Conservation (phyloP, 1,140 invertebrate genomes). For the Sarcophaga bullata region DNA sequence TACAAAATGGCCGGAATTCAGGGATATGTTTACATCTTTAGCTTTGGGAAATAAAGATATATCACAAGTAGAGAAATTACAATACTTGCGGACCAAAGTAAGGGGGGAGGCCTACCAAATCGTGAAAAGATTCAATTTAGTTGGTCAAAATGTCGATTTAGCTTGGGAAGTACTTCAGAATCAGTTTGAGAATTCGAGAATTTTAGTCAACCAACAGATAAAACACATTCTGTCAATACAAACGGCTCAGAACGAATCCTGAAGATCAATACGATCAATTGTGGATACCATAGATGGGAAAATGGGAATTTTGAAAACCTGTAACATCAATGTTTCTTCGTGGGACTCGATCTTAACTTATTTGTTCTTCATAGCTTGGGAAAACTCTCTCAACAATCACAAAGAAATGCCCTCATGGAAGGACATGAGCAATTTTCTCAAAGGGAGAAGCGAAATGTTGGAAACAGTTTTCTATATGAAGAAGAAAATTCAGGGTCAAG, state of each 20-base stretch:
- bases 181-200: background rate
- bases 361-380: too few relatives aligned
- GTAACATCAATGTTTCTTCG: too few relatives aligned
- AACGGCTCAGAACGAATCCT: background rate
- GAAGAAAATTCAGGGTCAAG: too few relatives aligned
- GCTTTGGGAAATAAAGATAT: background rate
- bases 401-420: too few relatives aligned
- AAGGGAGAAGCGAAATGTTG: too few relatives aligned
- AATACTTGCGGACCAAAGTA: background rate
- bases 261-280: background rate
- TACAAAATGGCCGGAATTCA: background rate
- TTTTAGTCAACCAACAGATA: background rate
- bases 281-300: too few relatives aligned
- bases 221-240: background rate
- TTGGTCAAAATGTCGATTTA: background rate
- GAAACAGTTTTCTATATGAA: too few relatives aligned
- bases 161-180: background rate
- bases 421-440: too few relatives aligned
- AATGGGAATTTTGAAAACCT: too few relatives aligned
- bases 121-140: background rate
- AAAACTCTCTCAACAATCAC: too few relatives aligned
- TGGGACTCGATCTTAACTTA: too few relatives aligned
- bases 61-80: background rate
- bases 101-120: background rate
- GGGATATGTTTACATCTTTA: background rate